phyloP scores from a whole-genome alignment of 2,113 vertebrate species.

The Ascaphus truei region DNA sequence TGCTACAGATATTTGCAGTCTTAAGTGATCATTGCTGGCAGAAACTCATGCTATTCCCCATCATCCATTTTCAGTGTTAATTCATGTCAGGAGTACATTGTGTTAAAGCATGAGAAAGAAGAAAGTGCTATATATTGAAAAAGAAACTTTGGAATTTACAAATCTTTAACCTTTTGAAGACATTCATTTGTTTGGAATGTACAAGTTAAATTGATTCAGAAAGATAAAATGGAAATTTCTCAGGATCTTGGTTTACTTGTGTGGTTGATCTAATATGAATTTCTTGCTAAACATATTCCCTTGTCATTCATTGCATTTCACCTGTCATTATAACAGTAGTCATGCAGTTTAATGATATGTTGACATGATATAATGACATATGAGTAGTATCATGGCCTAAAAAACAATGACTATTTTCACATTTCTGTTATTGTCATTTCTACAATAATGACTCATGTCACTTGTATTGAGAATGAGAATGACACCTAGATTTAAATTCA shows the following conservation, averaged over 20 bases:
- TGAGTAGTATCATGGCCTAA: constrained; percentile 6
- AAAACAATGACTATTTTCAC: constrained; percentile 23
- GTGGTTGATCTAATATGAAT: constrained; percentile 11
- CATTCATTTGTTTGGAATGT: neutral
- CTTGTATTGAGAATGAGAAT: neutral
- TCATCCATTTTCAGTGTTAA: neutral
- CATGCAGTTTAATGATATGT: constrained; percentile 24
- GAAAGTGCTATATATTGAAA: neutral
- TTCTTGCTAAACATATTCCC: constrained; percentile 3
- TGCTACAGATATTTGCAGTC: neutral
- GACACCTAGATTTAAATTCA: neutral
- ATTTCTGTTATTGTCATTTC: neutral
- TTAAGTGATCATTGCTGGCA: neutral
- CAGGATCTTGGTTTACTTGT: neutral
- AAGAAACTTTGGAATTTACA: neutral
- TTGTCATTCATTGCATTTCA: constrained; percentile 13
- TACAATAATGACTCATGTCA: constrained; percentile 8
- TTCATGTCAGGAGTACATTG: neutral
- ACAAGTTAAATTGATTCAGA: neutral
- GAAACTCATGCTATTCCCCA: neutral
- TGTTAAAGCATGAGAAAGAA: no score
- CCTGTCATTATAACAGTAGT: constrained; percentile 25
- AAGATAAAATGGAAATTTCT: constrained; percentile 8
- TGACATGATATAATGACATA: constrained; percentile 15
- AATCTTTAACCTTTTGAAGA: neutral